phyloP scores from a whole-genome alignment of 2,888 invertebrate genomes.

The Fragum fragum region DNA sequence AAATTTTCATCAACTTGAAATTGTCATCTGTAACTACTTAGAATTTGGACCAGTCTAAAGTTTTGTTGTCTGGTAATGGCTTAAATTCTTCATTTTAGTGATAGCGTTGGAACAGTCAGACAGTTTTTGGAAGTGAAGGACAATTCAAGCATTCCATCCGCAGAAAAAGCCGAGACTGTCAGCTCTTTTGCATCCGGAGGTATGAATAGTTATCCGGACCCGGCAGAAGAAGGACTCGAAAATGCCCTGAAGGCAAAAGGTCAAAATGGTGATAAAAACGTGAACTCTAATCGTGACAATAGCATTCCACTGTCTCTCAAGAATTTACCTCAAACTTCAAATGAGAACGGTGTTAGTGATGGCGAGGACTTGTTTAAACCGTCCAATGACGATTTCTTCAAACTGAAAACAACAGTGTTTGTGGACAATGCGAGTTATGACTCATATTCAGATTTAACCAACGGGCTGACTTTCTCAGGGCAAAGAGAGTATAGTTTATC shows the following conservation, averaged over 20 bases:
- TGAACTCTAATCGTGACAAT: constrained; percentile 33
- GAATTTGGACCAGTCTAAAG: no score
- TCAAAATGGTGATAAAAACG: constrained; percentile 9
- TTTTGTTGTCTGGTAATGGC: no score
- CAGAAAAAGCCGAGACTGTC: constrained; percentile 67
- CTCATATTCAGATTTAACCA: constrained; percentile 54
- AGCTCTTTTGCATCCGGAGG: constrained; percentile 72
- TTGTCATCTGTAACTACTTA: no score
- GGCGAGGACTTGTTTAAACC: constrained; percentile 72
- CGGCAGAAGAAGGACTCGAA: constrained; percentile 56
- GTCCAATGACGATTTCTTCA: constrained; percentile 63
- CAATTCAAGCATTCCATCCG: constrained; percentile 48
- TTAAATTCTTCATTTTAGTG: constrained; percentile 55
- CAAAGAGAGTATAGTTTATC: constrained; percentile 54
- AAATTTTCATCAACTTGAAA: no score
- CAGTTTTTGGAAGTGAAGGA: constrained; percentile 50
- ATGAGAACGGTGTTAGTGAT: constrained; percentile 45
- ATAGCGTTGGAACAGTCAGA: constrained; percentile 37
- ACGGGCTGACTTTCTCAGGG: constrained; percentile 48
- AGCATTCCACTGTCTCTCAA: constrained; percentile 37
- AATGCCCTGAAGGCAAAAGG: constrained; percentile 27
- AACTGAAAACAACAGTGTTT: constrained; percentile 42
- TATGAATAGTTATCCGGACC: constrained; percentile 51
- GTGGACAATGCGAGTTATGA: constrained; percentile 54
- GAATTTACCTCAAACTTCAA: constrained; percentile 16